phyloP scores from a whole-genome alignment of 1,140 invertebrate species.

The Neocloeon triangulifer region DNA sequence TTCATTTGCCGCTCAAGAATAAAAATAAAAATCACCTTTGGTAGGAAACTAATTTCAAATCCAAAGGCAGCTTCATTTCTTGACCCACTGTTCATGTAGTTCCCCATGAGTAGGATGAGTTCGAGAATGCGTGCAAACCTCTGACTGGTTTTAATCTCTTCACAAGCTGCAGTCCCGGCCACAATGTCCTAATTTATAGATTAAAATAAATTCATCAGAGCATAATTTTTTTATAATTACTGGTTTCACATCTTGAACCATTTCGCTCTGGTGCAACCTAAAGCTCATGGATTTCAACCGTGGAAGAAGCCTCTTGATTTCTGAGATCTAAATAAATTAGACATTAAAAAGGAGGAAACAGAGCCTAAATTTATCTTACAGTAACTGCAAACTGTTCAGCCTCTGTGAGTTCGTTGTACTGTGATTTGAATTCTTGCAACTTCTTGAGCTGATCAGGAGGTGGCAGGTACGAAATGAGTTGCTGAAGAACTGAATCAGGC shows the following conservation, averaged over 20 bases:
- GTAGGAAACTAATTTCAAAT: conserved; percentile 89
- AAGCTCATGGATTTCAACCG: conserved; percentile 78
- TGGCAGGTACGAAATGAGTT: conserved; percentile 73
- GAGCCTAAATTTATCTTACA: conserved; percentile 32
- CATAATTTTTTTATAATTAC: conserved; percentile 23
- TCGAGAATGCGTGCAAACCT: conserved; percentile 82
- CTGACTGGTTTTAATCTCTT: conserved; percentile 73
- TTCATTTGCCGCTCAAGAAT: conserved; percentile 7
- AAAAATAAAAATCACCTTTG: conserved; percentile 40
- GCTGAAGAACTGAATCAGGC: conserved; percentile 55
- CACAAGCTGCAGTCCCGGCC: conserved; percentile 80
- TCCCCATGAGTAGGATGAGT: conserved; percentile 73
- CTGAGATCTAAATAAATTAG: conserved; percentile 28
- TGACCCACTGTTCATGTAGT: conserved; percentile 88
- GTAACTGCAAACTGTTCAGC: conserved; percentile 88
- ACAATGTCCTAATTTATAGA: conserved; percentile 52
- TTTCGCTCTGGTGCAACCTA: conserved; percentile 59
- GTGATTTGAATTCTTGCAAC: conserved; percentile 52
- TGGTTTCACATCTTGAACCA: conserved; percentile 78
- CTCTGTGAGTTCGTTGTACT: conserved; percentile 62
- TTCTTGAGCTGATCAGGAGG: conserved; percentile 69
- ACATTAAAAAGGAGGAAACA: neutral
- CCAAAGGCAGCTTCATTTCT: conserved; percentile 83
- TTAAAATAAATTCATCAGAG: neutral
- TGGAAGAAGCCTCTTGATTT: conserved; percentile 70